Conservation (phyloP, 2,797 vertebrate genomes). For the Alca torda region DNA sequence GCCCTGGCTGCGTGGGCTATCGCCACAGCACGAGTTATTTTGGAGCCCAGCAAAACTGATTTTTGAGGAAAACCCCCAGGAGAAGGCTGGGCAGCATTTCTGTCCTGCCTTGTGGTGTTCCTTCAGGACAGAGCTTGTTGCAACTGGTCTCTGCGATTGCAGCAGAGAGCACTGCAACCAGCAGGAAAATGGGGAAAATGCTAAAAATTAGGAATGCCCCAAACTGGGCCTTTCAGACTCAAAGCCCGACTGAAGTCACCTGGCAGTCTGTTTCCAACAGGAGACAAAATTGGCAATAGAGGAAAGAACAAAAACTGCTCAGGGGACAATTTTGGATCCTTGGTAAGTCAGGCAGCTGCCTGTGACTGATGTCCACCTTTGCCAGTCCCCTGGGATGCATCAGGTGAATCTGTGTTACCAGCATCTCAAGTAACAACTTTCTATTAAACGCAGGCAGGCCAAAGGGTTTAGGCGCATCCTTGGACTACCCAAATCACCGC, state of each 20-base stretch:
- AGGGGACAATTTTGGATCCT: not conserved
- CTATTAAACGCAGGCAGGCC: not conserved
- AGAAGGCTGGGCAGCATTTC: not conserved
- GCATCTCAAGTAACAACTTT: not conserved
- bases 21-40: rapidly evolving
- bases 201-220: not conserved
- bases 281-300: not conserved
- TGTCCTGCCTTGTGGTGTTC: not conserved
- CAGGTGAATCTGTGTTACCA: not conserved
- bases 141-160: not conserved
- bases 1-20: not conserved
- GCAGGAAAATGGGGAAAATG: not conserved
- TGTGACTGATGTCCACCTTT: not conserved
- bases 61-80: not conserved
- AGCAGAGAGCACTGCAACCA: too few species aligned
- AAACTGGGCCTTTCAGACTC: not conserved
- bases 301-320: not conserved
- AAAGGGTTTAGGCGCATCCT: not conserved
- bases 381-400: not conserved
- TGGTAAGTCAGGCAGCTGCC: not conserved
- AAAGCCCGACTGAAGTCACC: rapidly evolving
- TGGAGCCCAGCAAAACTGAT: not conserved
- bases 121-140: not conserved
- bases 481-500: not conserved
- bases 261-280: not conserved